Base-by-base conservation (phyloP, 2,797 vertebrate genomes). In the Dermochelys coriacea region DNA sequence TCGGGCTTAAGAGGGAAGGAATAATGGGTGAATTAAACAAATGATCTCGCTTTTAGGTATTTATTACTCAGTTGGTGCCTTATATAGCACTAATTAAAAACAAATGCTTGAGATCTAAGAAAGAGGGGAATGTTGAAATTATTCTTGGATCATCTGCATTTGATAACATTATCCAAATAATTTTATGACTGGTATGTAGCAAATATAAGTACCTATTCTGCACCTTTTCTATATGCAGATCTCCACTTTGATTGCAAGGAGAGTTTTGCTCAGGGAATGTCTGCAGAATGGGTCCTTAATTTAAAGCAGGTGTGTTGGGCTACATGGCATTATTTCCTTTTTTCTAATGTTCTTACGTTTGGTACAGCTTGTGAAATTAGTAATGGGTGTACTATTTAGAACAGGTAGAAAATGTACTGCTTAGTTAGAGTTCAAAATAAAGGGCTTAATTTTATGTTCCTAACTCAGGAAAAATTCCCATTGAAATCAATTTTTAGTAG, bases 311-410 rank as follows among this genome's bases (percentile, higher is more conserved):
- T 6, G 6, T 11, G 47, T 74, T 61, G 90, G 21, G 52, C 1
- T 1, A 41, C 51, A 34, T 51, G 54, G 27, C 6, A 89, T 80
- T 14, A 68, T 51, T 52, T 50, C 16, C 82, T 87, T 86, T 31
- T 87, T 91, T 50, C 25, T 34, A 31, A 0, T 27, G 45, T 80
- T 91, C n/a, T 81, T 74, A 27, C 41, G 52, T 37, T 37, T 25
- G 5, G 79, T 89, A 50, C 0, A 85, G 31, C 5, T 1, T 0
- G 0, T 64, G 90, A 88, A 86, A 87, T 59, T 59, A 41, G 4
- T 5, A n/a, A 52, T 0, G 0, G 4, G 0, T 5, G 16, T 9
- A 0, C 0, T 1, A 50, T 50, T 85, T 59, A 45, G 89, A 85
- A 80, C 68, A 74, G 37, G 18, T 25, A 14, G 68, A 74, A 74